phyloP scores from a whole-genome alignment of 2,797 vertebrate genomes.

The Centroberyx gerrardi region DNA sequence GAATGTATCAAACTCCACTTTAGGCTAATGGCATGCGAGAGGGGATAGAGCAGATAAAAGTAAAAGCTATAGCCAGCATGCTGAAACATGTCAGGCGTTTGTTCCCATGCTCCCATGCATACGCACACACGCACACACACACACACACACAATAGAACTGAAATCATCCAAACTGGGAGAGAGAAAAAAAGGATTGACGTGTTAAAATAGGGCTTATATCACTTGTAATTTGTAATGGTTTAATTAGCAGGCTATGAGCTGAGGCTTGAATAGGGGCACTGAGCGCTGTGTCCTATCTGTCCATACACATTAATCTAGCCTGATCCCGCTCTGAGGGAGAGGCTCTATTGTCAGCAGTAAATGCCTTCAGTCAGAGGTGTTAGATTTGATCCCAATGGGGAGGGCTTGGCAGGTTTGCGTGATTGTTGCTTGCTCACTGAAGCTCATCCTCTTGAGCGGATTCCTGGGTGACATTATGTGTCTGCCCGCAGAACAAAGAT shows the following conservation, averaged over 20 bases:
- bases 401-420: constrained; percentile 80
- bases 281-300: constrained; percentile 61
- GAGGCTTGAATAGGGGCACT: constrained; percentile 56
- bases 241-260: constrained; percentile 78
- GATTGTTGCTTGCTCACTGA: constrained; percentile 85
- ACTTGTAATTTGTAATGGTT: constrained; percentile 79
- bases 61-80: constrained; percentile 71
- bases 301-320: constrained; percentile 70
- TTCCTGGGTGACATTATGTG: constrained; percentile 85
- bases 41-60: constrained; percentile 62
- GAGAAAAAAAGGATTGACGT: constrained; percentile 61
- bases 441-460: constrained; percentile 83
- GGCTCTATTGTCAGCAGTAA: constrained; percentile 79
- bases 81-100: constrained; percentile 73
- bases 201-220: constrained; percentile 69
- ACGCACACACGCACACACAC: constrained; percentile 17
- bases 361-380: constrained; percentile 82
- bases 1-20: constrained; percentile 61
- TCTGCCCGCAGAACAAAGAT: constrained; percentile 83
- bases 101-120: constrained; percentile 58
- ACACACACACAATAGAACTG: constrained; percentile 44
- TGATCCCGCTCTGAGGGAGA: constrained; percentile 76
- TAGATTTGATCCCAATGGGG: constrained; percentile 77
- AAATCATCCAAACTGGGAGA: constrained; percentile 46
- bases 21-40: constrained; percentile 61